Percentiles rank a stretch among this genome's conserved stretches.
Conservation (phyloP, 1,140 invertebrate species). For the Mercenaria mercenaria region DNA sequence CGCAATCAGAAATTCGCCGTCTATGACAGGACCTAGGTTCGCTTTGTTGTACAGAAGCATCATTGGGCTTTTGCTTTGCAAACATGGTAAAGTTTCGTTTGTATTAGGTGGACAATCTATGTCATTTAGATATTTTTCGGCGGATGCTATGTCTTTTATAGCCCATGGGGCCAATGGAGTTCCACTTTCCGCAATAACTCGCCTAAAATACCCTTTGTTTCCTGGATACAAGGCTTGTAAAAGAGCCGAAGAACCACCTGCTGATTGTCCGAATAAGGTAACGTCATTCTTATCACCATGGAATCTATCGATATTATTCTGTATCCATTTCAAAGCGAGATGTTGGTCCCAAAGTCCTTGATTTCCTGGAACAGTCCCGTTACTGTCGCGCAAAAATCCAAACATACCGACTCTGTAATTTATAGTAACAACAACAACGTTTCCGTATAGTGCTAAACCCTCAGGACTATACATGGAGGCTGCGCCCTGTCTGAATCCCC, state of each 20-base stretch:
- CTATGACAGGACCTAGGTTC: constrained; percentile 38
- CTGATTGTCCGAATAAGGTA: constrained; percentile 46
- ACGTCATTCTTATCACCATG: not conserved
- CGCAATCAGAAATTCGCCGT: constrained; percentile 55
- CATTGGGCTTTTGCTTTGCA: not conserved
- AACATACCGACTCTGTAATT: constrained; percentile 53
- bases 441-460: not conserved
- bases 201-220: constrained; percentile 25
- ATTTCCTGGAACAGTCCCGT: constrained; percentile 1
- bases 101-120: not conserved
- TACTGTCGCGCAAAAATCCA: constrained; percentile 26
- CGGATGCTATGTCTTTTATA: constrained; percentile 68
- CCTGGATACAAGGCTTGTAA: constrained; percentile 52
- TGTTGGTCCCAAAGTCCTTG: constrained; percentile 56
- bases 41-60: not conserved
- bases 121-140: not conserved
- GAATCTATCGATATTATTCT: constrained; percentile 31
- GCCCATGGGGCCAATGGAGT: constrained; percentile 77
- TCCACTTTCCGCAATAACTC: constrained; percentile 49
- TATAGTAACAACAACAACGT: constrained; percentile 55
- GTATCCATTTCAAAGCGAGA: constrained; percentile 46
- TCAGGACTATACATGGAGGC: not conserved
- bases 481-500: constrained; percentile 3
- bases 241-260: constrained; percentile 1
- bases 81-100: constrained; percentile 85